Conservation (phyloP, 2,797 vertebrate genomes). For the Chanos chanos region DNA sequence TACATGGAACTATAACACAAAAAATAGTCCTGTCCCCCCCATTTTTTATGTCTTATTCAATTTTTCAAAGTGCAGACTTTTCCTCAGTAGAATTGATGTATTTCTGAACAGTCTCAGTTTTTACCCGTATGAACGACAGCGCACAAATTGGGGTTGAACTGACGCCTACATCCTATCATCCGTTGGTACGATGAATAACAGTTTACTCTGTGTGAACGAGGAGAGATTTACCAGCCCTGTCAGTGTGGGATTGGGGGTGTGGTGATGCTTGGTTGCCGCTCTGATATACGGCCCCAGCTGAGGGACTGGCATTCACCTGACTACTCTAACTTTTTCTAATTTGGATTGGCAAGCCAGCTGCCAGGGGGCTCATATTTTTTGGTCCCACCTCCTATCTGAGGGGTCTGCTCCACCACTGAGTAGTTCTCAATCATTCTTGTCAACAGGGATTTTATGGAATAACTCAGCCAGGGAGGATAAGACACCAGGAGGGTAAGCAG, state of each 20-base stretch:
- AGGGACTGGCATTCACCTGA: conserved; percentile 53
- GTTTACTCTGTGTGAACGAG: conserved; percentile 32
- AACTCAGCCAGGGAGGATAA: conserved; percentile 52
- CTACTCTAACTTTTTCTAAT: conserved; percentile 69
- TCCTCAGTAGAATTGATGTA: no score
- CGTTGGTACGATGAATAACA: conserved; percentile 37
- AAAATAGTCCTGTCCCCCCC: no score
- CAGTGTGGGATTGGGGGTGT: conserved; percentile 15
- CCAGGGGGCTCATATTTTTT: conserved; percentile 46
- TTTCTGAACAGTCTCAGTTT: background rate
- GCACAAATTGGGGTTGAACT: background rate
- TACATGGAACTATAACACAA: no score
- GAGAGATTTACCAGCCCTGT: conserved; percentile 44
- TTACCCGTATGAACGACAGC: background rate
- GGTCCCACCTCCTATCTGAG: conserved; percentile 59
- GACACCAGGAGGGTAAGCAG: no score
- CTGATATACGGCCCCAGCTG: conserved; percentile 59
- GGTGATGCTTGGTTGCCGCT: conserved; percentile 5
- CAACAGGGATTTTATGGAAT: conserved; percentile 65
- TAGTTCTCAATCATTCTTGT: conserved; percentile 72
- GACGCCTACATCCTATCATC: background rate
- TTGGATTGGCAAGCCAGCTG: conserved; percentile 69
- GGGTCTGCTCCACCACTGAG: conserved; percentile 57
- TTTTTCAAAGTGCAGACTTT: background rate
- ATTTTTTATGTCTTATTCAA: background rate